Conservation (phyloP, 2,797 vertebrate species). For the Mastacembelus armatus region DNA sequence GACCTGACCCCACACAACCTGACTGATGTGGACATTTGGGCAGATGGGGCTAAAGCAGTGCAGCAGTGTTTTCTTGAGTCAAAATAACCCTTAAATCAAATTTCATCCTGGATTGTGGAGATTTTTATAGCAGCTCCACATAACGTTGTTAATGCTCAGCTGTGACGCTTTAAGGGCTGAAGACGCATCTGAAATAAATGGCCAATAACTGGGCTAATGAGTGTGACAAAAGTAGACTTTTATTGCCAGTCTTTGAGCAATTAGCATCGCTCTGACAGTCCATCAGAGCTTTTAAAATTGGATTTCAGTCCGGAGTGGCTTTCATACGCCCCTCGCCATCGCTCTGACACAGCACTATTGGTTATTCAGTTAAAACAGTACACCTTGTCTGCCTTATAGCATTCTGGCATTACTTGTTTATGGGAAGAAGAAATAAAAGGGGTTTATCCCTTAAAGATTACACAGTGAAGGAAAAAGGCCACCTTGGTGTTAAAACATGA, state of each 20-base stretch:
- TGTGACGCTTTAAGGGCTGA: constrained; percentile 14
- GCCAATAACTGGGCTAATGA: constrained; percentile 50
- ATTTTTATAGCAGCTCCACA: constrained; percentile 16
- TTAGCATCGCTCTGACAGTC: constrained; percentile 55
- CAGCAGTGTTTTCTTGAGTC: background rate
- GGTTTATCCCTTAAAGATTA: constrained; percentile 10
- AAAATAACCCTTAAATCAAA: background rate
- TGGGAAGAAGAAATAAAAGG: constrained; percentile 10
- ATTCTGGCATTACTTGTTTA: background rate
- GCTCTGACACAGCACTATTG: constrained; percentile 11
- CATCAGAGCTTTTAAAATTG: constrained; percentile 52
- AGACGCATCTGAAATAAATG: constrained; percentile 31
- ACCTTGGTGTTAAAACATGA: background rate
- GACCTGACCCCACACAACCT: background rate
- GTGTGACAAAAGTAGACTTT: constrained; percentile 53
- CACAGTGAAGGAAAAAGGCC: background rate
- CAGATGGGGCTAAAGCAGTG: background rate
- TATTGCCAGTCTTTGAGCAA: constrained; percentile 62
- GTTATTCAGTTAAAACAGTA: background rate
- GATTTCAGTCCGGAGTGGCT: constrained; percentile 39
- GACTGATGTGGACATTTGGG: too few relatives aligned
- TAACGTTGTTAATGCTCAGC: background rate
- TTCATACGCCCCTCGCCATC: constrained; percentile 12
- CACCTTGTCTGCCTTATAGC: background rate
- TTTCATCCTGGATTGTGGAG: background rate